Base-by-base conservation (phyloP, 2,113 vertebrate genomes). In the Heteronetta atricapilla region DNA sequence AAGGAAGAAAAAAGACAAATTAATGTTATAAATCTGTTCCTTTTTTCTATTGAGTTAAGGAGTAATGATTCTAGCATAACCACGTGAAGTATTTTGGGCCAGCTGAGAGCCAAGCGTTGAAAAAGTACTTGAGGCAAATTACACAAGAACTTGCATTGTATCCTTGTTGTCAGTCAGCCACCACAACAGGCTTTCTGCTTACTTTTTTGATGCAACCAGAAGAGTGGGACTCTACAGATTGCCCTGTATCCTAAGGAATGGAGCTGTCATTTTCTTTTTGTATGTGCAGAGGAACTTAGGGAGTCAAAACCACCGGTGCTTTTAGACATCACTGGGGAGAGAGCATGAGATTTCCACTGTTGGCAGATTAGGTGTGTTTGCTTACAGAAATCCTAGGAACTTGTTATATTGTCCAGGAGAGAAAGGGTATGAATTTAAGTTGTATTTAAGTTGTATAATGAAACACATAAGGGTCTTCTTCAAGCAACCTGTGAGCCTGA, bases 381-480 rank as follows among this genome's bases (percentile, higher is more conserved):
- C 23, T 77, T 74, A 44, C 9, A 75, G 56, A 79, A 86, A 58
- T 68, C 53, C 56, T 91, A 48, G 16, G 42, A 93, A 91, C 88
- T 83, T 64, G 75, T 81, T 72, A n/a, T 9, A 25, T 59, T 81
- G 13, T 56, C 89, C 21, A n/a, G 68, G 23, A 84, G 29, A 81
- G 16, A 69, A 93, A 53, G 13, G 13, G 11, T 70, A 52, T 56
- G 53, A 88, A 86, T 40, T 40, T 40, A 40, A 40, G 40, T 40
- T 40, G 40, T 59, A 29, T 60, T 83, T 93, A 68, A 72, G 48
- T 36, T 67, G 52, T 11, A 18, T 89, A 95, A 95, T 95, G 94
- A 94, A 96, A 95, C 84, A 94, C 84, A 0, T 91, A 66, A 77
- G 70, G 88, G 63, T 74, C 95, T 88, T 95, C 82, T 84, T 92